Conservation (phyloP, 2,797 vertebrate genomes). For the Garrulus glandarius region DNA sequence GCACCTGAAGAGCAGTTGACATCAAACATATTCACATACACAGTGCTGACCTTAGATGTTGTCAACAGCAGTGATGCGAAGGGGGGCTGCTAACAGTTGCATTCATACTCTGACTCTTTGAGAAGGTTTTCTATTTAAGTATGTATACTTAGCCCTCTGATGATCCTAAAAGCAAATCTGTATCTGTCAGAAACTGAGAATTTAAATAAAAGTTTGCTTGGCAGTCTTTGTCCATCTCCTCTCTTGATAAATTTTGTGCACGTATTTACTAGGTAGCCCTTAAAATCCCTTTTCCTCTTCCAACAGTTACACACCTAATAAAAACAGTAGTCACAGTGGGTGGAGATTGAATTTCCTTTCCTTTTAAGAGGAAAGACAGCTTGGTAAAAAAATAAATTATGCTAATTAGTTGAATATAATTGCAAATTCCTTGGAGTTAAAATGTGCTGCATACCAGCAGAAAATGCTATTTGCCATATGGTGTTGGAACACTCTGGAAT, state of each 20-base stretch:
- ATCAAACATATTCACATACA: neutral
- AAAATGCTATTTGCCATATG: slow-evolving; percentile 60
- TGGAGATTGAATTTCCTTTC: slow-evolving; percentile 28
- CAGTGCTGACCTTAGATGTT: neutral
- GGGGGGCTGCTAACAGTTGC: neutral
- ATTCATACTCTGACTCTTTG: neutral
- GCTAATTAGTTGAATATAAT: slow-evolving; percentile 62
- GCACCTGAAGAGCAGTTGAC: neutral
- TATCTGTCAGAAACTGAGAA: neutral
- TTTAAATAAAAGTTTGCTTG: neutral
- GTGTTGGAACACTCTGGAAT: slow-evolving; percentile 12
- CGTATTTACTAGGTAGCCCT: neutral
- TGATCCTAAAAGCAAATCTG: neutral
- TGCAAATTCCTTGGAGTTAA: slow-evolving; percentile 52
- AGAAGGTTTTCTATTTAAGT: slow-evolving; percentile 11
- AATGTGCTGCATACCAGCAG: slow-evolving; percentile 8
- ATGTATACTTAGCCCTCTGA: neutral
- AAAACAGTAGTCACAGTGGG: slow-evolving; percentile 21
- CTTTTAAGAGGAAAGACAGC: slow-evolving; percentile 29
- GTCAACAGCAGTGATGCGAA: neutral
- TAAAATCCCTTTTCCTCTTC: neutral
- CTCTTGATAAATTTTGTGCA: neutral
- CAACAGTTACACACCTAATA: neutral
- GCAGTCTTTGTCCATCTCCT: neutral
- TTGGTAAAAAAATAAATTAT: slow-evolving; percentile 13